These are phyloP conservation scores for Gallinago undulata DNA, from an alignment of 2,113 vertebrate species.

Conservation along the genomic window DNA sequence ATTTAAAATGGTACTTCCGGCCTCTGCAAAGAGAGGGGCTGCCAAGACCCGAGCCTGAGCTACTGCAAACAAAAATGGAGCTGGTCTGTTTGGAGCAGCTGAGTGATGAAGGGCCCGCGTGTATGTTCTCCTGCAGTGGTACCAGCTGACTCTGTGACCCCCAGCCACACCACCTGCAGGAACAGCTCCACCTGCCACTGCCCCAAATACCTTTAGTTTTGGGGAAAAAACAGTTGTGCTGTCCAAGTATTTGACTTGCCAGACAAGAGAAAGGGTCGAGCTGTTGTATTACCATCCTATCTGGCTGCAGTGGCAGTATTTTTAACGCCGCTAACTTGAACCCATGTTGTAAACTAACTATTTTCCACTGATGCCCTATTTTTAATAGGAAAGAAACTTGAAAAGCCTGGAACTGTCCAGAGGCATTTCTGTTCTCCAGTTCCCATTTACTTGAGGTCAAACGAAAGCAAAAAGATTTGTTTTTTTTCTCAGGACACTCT, in stretches of 20 bases:
- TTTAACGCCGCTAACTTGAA: background rate
- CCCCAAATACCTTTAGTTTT: background rate
- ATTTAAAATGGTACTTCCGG: background rate
- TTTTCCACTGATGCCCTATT: background rate
- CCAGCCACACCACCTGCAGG: background rate
- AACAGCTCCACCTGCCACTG: background rate
- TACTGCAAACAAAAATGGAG: background rate
- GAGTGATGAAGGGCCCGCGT: fast-evolving
- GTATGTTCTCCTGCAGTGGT: background rate
- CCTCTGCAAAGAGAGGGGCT: fast-evolving
- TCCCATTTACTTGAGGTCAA: background rate
- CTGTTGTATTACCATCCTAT: background rate
- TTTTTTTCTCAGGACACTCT: background rate
- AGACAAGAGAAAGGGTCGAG: background rate
- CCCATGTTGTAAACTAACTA: background rate
- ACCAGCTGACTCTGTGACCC: background rate
- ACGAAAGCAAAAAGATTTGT: background rate
- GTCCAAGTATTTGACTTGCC: background rate
- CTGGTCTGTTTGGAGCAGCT: background rate
- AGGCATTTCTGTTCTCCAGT: background rate
- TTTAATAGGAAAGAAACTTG: background rate
- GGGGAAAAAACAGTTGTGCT: background rate
- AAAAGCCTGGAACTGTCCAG: background rate
- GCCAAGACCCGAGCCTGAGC: fast-evolving
- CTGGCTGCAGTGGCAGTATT: background rate